Percentiles rank a stretch among this genome's conserved stretches.
These are phyloP conservation scores for Suncus etruscus DNA, from an alignment of 2,113 vertebrate genomes.

Conservation along the genomic window DNA sequence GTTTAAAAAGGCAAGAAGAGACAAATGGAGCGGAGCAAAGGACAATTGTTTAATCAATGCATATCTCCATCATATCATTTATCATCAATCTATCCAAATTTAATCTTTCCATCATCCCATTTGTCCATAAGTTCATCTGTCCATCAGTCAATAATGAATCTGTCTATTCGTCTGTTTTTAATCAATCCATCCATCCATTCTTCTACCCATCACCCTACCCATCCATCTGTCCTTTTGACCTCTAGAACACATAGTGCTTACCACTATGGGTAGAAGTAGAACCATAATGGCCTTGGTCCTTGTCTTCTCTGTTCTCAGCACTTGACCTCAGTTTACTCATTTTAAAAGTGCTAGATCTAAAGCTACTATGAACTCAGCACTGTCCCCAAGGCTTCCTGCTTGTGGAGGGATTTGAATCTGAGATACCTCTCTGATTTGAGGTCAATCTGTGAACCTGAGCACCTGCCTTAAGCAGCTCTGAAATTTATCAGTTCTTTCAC, in stretches of 20 bases:
- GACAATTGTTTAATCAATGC: not conserved
- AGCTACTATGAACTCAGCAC: not conserved
- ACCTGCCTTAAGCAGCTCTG: not conserved
- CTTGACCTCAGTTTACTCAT: too few species aligned
- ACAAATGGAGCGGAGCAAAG: not conserved
- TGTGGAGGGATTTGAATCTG: not conserved
- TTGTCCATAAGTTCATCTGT: not conserved
- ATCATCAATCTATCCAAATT: not conserved
- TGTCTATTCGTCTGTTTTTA: not conserved
- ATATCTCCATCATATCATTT: not conserved
- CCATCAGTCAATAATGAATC: too few species aligned
- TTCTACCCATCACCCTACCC: too few species aligned
- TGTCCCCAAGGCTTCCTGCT: not conserved
- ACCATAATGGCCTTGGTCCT: too few species aligned
- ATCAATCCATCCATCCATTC: not conserved
- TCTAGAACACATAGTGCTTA: too few species aligned
- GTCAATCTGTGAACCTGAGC: too few species aligned
- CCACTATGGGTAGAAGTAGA: too few species aligned
- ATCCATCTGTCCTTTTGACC: too few species aligned
- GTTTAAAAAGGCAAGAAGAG: not conserved
- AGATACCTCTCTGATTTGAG: too few species aligned
- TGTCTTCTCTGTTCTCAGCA: too few species aligned
- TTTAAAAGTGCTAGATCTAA: too few species aligned
- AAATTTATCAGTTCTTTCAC: not conserved
- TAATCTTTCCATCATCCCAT: not conserved